Evolutionary conservation across 2,888 invertebrate genomes (phyloP), one percentile per base, ranked within the genome.

Genomic region (Pyrrhosoma nymphula): DNA sequence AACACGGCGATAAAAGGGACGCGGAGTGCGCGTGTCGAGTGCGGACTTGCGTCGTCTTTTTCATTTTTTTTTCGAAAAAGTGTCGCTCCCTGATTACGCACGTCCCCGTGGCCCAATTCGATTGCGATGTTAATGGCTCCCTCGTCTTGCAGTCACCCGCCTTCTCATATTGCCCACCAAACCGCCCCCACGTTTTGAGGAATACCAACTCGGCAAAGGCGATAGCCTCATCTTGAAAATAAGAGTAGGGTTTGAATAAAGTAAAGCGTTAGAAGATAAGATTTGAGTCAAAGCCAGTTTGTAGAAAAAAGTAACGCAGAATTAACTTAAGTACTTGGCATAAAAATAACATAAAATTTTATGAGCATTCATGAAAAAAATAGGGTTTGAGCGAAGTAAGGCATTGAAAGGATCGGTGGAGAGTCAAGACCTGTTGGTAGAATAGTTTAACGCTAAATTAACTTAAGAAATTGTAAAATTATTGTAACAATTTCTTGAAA

Each of bases 71-170:
- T 69, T 26, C 23, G 20, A 60, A 69, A 82, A 82, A 82, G 82
- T 82, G 82, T 35, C 26, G 82, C 82, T 82, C 82, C 82, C 35
- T 82, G 82, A 82, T 82, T 82, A 82, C 82, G 82, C 82, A 35
- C 82, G 82, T 35, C 82, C 82, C 82, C 14, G 30, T 82, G 82
- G 26, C 82, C 82, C 82, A 82, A 26, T 82, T 82, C 82, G 82
- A 82, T 82, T 82, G 35, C 82, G 35, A 12, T 0, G 82, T 82
- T 82, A 35, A 82, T 82, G 82, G 30, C 82, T 18, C 35, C 30
- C 35, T 82, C 82, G 4, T 82, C 30, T 35, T 35, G 23, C 60
- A 60, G 16, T 47, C 69, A 3, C 26, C 23, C 26, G 26, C 10
- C 69, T 2, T 10, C n/a, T 69, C 69, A 23, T 69, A 6, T 26